Percentiles rank a stretch among this genome's conserved stretches.
phyloP scores from a whole-genome alignment of 2,797 vertebrate genomes.

The Manis pentadactyla region DNA sequence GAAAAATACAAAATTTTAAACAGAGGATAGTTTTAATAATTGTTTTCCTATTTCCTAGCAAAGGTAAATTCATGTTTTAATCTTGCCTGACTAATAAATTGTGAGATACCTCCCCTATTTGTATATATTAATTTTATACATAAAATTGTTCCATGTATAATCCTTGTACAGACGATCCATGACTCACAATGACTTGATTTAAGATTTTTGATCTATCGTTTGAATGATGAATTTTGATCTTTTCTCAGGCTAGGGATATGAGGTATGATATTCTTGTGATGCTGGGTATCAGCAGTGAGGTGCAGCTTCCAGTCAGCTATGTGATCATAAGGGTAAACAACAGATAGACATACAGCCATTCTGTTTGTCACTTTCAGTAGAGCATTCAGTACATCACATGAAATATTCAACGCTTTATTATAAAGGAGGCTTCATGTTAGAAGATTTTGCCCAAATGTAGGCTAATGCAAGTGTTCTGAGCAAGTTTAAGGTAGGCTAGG shows the following conservation, averaged over 20 bases:
- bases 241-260: not conserved
- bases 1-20: not conserved
- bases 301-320: not conserved
- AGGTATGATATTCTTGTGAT: not conserved
- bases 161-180: not conserved
- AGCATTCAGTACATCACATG: not conserved
- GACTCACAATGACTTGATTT: not conserved
- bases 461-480: not conserved
- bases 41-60: not conserved
- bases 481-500: not conserved
- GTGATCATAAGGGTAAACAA: not conserved
- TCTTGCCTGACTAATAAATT: not conserved
- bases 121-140: not conserved
- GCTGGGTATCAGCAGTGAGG: not conserved
- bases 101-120: not conserved
- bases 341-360: not conserved
- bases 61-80: not conserved
- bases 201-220: not conserved
- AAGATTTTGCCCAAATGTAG: not conserved
- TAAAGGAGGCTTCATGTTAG: not conserved
- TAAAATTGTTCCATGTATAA: not conserved
- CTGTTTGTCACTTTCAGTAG: not conserved
- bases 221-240: not conserved
- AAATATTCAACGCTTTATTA: not conserved
- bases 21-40: not conserved